Conservation (phyloP, 2,797 vertebrate species). For the Crypturellus tataupa region DNA sequence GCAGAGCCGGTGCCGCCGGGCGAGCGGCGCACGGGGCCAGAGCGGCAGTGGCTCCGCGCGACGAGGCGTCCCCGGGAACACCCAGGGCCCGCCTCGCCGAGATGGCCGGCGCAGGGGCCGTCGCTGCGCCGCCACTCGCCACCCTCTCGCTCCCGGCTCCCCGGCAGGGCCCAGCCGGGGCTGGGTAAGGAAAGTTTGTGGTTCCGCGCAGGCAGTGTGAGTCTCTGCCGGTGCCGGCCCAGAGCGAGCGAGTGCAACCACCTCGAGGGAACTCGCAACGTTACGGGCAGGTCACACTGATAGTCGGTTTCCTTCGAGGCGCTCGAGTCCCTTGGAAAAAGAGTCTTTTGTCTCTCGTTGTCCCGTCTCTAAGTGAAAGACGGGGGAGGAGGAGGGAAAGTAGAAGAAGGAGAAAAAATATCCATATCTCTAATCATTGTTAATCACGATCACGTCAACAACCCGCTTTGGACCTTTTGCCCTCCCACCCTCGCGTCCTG, state of each 20-base stretch:
- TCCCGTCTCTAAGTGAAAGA: conserved; percentile 7
- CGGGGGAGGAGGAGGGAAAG: not conserved
- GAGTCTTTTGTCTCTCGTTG: conserved; percentile 26
- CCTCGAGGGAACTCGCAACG: not conserved
- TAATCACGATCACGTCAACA: not conserved
- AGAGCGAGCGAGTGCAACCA: not conserved
- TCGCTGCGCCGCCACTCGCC: not conserved
- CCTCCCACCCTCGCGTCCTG: fast-evolving
- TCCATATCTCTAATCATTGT: not conserved
- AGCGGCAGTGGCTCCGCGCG: not conserved
- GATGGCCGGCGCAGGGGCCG: not conserved
- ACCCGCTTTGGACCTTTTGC: not conserved
- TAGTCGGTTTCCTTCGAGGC: not conserved
- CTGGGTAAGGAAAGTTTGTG: not conserved
- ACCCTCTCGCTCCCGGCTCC: not conserved
- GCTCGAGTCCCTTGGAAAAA: not conserved
- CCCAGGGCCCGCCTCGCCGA: not conserved
- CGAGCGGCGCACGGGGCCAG: not conserved
- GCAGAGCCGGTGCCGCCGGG: conserved; percentile 23
- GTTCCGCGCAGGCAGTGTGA: not conserved
- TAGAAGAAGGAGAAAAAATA: not conserved
- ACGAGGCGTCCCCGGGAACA: not conserved
- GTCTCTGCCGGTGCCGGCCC: not conserved
- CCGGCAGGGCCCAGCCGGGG: not conserved
- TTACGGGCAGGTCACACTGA: not conserved